Base-by-base conservation (phyloP, 2,797 vertebrate genomes). In the Menidia menidia region DNA sequence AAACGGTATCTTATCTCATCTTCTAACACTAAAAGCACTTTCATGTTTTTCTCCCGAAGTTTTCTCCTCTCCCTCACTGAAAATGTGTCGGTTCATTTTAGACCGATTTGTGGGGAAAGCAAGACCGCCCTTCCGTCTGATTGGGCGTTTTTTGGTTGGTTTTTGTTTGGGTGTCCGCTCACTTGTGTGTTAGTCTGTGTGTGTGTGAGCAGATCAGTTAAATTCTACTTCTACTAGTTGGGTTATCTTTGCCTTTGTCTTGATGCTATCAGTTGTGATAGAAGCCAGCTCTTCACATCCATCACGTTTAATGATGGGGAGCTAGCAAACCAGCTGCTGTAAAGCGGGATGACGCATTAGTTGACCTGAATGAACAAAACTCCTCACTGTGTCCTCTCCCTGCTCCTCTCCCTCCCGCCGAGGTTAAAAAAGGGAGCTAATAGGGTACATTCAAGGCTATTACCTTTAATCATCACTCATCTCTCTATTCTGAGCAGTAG, bases 381-480 rank as follows among this genome's bases (percentile, higher is more conserved):
- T 6, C 12, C 25, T 25, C 10, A 18, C 48, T 25, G 19, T 30
- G 48, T 30, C 25, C 48, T 51, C 19, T 56, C 52, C 39, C 15
- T 12, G 15, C 41, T 62, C 25, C 33, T 64, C 73, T 60, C 60
- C 53, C 35, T 51, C 25, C 32, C 43, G 56, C 10, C 8, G 11
- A 43, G 9, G 39, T 39, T 12, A 25, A 25, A 51, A 19, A 48
- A 35, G 32, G 30, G 33, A 1, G 16, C 59, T 60, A 51, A 81
- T 94, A 92, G 93, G 93, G 95, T 57, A 95, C 95, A 95, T 96
- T 95, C 94, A 95, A 92, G 44, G 73, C 80, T 45, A 44, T 86
- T 87, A 74, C 81, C 82, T 86, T 85, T 88, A 78, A 82, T 89
- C 66, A 67, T 82, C 65, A 64, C 68, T 68, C 64, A 69, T 68